These are phyloP conservation scores for Macrochelys suwanniensis DNA, from an alignment of 2,797 vertebrate species.

Conservation along the genomic window DNA sequence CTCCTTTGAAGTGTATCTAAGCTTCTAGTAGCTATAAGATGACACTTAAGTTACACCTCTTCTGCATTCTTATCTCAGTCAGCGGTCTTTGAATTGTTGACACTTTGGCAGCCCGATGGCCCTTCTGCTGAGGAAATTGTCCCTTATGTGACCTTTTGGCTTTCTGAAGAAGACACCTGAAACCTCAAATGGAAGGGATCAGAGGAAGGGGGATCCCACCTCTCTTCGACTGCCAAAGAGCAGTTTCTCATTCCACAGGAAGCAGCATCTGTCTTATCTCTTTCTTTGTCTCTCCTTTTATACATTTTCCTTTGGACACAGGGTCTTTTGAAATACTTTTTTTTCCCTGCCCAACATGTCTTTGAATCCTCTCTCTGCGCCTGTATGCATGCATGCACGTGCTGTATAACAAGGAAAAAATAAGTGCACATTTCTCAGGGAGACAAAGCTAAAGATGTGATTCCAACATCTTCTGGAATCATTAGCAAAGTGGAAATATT, in stretches of 20 bases:
- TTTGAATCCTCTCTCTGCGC: background rate
- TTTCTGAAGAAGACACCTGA: slow-evolving; percentile 77
- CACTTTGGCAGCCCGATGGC: slow-evolving; percentile 63
- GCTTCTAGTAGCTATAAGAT: slow-evolving; percentile 63
- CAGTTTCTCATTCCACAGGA: slow-evolving; percentile 34
- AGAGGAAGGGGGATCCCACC: slow-evolving; percentile 68
- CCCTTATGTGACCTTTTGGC: slow-evolving; percentile 77
- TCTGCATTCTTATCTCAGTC: slow-evolving; percentile 76
- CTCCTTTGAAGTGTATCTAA: slow-evolving; percentile 79
- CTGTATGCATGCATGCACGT: background rate
- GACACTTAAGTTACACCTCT: slow-evolving; percentile 74
- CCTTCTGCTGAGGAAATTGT: slow-evolving; percentile 65
- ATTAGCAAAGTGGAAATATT: background rate
- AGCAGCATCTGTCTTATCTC: slow-evolving; percentile 68
- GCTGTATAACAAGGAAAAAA: background rate
- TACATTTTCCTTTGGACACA: background rate
- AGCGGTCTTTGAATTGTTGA: slow-evolving; percentile 78
- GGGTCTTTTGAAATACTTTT: background rate
- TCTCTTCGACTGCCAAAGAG: slow-evolving; percentile 72
- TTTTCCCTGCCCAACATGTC: background rate
- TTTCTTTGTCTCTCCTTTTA: slow-evolving; percentile 19
- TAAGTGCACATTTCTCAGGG: background rate
- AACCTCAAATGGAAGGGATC: slow-evolving; percentile 77
- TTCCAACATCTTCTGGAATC: background rate
- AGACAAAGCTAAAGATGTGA: background rate